phyloP scores from a whole-genome alignment of 1,140 invertebrate genomes.

The Solen grandis region DNA sequence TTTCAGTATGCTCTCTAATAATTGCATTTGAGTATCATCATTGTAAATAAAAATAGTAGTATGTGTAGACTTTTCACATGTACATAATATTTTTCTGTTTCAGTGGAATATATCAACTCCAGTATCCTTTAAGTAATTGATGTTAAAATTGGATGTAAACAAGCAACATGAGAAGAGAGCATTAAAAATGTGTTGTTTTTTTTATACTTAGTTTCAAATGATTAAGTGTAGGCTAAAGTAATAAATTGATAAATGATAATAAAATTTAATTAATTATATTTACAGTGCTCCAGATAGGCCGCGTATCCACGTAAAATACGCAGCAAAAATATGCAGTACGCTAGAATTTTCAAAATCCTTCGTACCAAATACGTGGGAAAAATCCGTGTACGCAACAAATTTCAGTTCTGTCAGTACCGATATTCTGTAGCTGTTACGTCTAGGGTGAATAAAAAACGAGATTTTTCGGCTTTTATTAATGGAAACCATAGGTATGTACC shows the following conservation, averaged over 20 bases:
- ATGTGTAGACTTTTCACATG: no score
- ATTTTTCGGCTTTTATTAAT: no score
- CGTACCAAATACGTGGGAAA: no score
- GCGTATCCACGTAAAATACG: no score
- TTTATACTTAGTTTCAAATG: not conserved
- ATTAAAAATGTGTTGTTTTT: not conserved
- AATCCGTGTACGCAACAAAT: no score
- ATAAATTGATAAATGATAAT: not conserved
- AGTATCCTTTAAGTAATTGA: constrained; percentile 76
- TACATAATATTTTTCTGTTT: constrained; percentile 80
- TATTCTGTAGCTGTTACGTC: no score
- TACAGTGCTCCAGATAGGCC: not conserved
- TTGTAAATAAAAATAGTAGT: no score
- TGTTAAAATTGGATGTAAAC: not conserved
- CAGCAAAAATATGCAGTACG: no score
- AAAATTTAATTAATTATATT: not conserved
- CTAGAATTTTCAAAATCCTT: no score
- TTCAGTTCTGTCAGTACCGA: no score
- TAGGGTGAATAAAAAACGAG: no score
- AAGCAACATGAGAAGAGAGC: not conserved
- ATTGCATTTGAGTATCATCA: constrained; percentile 4
- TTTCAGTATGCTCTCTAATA: not conserved
- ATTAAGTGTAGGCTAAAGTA: not conserved
- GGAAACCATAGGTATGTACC: no score
- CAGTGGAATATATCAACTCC: constrained; percentile 95